phyloP scores from a whole-genome alignment of 1,140 invertebrate genomes.

The Chrysomallon squamiferum region DNA sequence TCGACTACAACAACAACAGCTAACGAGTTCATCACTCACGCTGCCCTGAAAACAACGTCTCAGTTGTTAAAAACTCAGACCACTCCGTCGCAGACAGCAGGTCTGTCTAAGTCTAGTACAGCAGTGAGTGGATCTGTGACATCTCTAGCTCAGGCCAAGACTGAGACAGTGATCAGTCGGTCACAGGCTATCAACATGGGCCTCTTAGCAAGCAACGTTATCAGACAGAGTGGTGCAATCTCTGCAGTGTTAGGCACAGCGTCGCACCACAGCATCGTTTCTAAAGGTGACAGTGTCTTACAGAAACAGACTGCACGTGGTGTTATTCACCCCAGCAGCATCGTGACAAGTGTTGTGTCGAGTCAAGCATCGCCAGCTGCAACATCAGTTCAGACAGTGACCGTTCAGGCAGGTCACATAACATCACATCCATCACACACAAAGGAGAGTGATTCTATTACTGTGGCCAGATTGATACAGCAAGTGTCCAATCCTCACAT shows the following conservation, averaged over 20 bases:
- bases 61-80: constrained; percentile 6
- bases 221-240: constrained; percentile 1
- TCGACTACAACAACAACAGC: background rate
- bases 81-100: constrained; percentile 6
- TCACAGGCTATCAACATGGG: background rate
- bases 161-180: background rate
- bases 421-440: constrained; percentile 10
- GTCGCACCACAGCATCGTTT: background rate
- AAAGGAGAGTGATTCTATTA: constrained; percentile 6
- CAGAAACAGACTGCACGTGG: constrained; percentile 1
- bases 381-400: background rate
- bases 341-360: background rate
- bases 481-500: constrained; percentile 46
- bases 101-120: background rate
- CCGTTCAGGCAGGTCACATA: constrained; percentile 15
- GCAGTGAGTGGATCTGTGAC: constrained; percentile 4
- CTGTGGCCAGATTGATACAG: constrained; percentile 53
- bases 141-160: constrained; percentile 3
- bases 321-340: constrained; percentile 8
- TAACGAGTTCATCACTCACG: background rate
- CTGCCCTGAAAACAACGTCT: background rate
- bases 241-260: background rate
- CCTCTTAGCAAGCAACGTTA: background rate
- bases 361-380: constrained; percentile 15
- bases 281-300: constrained; percentile 1